Conservation (phyloP, 2,888 invertebrate genomes). For the Protula sp. region DNA sequence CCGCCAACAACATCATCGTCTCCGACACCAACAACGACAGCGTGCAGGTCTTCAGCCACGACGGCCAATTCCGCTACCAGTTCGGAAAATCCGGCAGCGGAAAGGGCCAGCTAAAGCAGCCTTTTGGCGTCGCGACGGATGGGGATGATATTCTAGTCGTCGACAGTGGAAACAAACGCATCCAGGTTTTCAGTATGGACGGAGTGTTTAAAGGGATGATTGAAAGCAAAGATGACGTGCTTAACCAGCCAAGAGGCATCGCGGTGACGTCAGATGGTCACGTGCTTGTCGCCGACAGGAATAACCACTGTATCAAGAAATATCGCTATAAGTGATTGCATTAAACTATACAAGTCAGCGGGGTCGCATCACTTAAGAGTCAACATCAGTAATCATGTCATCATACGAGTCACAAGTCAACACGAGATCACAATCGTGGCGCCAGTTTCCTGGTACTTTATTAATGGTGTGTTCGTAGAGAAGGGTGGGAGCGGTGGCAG, state of each 20-base stretch:
- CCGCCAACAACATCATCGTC: conserved; percentile 21
- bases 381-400: no score
- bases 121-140: conserved; percentile 23
- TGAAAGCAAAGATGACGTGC: conserved; percentile 20
- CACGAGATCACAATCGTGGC: no score
- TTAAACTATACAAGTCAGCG: no score
- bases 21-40: conserved; percentile 25
- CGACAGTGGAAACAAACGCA: conserved; percentile 22
- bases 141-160: conserved; percentile 21
- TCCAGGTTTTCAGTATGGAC: conserved; percentile 22
- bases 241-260: conserved; percentile 24
- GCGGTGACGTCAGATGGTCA: conserved; percentile 21
- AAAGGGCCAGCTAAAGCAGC: conserved; percentile 23
- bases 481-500: no score
- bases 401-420: no score
- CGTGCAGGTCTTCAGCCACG: conserved; percentile 19
- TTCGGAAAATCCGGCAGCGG: conserved; percentile 20
- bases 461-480: no score
- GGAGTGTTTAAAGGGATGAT: conserved; percentile 23
- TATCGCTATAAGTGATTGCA: conserved; percentile 1
- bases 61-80: conserved; percentile 16
- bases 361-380: no score
- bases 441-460: no score
- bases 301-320: conserved; percentile 27
- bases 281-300: conserved; percentile 24